Evolutionary conservation across 23 tunicate species (phyloP), one percentile per base, ranked within the genome.

Genomic region (Diplosoma virens): DNA sequence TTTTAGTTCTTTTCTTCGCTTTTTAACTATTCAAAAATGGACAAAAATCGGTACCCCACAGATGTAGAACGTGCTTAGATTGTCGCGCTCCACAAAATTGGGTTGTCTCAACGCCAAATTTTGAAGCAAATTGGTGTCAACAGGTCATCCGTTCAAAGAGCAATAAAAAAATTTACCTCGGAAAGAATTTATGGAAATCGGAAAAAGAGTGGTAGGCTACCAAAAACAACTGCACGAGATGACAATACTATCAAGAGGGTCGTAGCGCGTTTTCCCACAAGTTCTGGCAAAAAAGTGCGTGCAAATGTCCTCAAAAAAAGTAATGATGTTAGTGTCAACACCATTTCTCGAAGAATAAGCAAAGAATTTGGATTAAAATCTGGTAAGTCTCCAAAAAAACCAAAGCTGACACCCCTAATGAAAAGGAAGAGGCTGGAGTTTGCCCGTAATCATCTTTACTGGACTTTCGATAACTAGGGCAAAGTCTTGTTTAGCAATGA

Each of bases 361-460:
- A 29, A 47, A 72, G 35, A 72, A 11, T 72, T 72, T 72, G 78
- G 78, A 47, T 50, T 72, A 36, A 72, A 72, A 50, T 72, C 78
- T 11, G 28, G 46, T 47, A 72, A 72, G 48, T 36, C 78, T 5
- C 61, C 35, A 26, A 72, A 50, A 72, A 72, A 72, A 72, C 22
- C 75, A 21, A 47, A 34, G 78, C 30, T 72, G 20, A 72, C 78
- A 3, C 35, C 78, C 59, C 9, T 24, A 6, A 48, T 47, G 78
- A 72, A 48, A 22, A 72, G 37, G 28, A 68, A 72, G 34, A 47
- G 78, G 7, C 6, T 47, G 60, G 60, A 47, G 78, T 47, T 72
- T 72, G 60, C 61, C 59, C 26, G 14, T 28, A 47, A 72, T 33
- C 35, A 72, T 50, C 59, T 47, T 47, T 23, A 72, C 60, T 72